Conservation (phyloP, 2,888 invertebrate species). For the Callinectes sapidus region DNA sequence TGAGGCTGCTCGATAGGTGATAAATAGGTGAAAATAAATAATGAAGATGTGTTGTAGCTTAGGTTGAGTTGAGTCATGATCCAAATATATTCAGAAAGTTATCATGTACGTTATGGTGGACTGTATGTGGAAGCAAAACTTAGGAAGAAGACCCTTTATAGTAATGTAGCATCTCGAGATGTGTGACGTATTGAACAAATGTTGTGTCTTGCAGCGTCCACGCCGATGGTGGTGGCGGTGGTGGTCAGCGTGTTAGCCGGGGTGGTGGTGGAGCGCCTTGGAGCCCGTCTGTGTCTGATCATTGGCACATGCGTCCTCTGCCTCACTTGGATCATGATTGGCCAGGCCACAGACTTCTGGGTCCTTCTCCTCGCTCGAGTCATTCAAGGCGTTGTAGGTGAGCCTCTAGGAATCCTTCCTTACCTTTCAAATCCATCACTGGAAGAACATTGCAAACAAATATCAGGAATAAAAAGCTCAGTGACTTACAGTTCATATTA, state of each 20-base stretch:
- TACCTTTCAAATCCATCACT: background rate
- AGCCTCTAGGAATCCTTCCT: background rate
- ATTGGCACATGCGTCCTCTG: slow-evolving; percentile 27
- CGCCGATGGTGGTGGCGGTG: slow-evolving; percentile 47
- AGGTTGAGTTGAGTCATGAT: too few relatives aligned
- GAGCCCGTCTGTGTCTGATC: slow-evolving; percentile 28
- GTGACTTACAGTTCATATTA: background rate
- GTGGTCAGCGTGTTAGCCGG: slow-evolving; percentile 40
- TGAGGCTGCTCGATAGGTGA: too few relatives aligned
- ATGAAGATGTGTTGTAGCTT: too few relatives aligned
- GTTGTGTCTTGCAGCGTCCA: slow-evolving; percentile 34
- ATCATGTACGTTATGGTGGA: too few relatives aligned
- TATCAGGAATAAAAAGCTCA: background rate
- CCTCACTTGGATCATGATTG: slow-evolving; percentile 52
- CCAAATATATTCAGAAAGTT: too few relatives aligned
- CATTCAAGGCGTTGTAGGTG: slow-evolving; percentile 51
- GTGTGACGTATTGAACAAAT: background rate
- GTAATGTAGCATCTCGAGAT: background rate
- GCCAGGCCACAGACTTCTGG: background rate
- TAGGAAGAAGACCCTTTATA: too few relatives aligned
- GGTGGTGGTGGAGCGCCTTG: slow-evolving; percentile 49
- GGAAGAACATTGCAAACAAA: background rate
- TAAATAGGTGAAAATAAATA: too few relatives aligned
- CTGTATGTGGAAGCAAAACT: too few relatives aligned
- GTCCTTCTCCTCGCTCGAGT: slow-evolving; percentile 49